A percentile compares a stretch with the other conserved stretches of the same genome.
Conservation (phyloP, 2,797 vertebrate genomes). For the Poeciliopsis gracilis region DNA sequence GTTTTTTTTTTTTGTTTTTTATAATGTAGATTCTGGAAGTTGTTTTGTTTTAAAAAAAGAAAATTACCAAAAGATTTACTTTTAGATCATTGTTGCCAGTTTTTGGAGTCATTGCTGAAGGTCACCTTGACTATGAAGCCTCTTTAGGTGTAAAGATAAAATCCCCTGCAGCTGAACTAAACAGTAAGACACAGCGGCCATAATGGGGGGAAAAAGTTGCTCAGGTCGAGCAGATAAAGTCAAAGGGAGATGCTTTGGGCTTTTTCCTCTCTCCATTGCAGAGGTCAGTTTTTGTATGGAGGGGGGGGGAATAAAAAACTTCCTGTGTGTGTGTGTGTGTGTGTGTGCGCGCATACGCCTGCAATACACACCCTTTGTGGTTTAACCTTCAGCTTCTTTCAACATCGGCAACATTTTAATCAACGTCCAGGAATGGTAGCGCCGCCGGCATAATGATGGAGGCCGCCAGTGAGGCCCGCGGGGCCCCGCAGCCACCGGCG, state of each 20-base stretch:
- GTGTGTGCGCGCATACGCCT: conserved; percentile 16
- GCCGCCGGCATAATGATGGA: conserved; percentile 66
- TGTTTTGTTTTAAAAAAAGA: too few relatives aligned
- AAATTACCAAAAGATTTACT: neutral
- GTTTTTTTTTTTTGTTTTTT: neutral
- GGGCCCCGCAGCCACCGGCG: conserved; percentile 57
- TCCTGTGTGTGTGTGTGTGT: too few relatives aligned
- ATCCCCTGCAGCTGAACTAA: conserved; percentile 1
- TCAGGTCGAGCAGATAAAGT: conserved; percentile 18
- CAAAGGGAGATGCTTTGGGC: conserved; percentile 14
- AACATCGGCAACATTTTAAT: conserved; percentile 77
- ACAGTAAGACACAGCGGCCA: neutral
- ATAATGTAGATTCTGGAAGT: neutral
- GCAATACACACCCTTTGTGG: conserved; percentile 60
- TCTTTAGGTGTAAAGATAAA: neutral
- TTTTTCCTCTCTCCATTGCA: conserved; percentile 5
- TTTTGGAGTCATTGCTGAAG: conserved; percentile 3
- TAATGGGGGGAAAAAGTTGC: conserved; percentile 15
- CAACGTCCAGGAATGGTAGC: conserved; percentile 66
- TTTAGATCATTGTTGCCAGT: conserved; percentile 8
- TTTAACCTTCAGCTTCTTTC: conserved; percentile 78
- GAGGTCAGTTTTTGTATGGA: conserved; percentile 8
- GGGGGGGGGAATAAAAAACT: fast-evolving
- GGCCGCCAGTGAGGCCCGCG: conserved; percentile 48
- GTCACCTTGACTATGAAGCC: conserved; percentile 11